These are phyloP conservation scores for Tethea ocularis DNA, from an alignment of 2,888 invertebrate genomes.

Conservation along the genomic window DNA sequence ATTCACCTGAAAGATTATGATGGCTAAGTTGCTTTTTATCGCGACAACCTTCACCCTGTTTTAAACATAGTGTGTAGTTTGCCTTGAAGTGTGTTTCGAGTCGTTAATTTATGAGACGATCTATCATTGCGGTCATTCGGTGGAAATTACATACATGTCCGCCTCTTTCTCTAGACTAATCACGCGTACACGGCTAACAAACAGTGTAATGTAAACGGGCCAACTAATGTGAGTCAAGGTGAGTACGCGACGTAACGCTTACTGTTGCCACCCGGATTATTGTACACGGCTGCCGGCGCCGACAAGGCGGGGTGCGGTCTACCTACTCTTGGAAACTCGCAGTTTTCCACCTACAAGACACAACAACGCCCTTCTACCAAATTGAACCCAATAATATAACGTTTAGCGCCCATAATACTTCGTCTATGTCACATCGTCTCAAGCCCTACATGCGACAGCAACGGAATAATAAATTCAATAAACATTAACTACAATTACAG, in stretches of 20 bases:
- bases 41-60: neutral
- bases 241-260: slow-evolving; percentile 64
- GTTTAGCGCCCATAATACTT: slow-evolving; percentile 11
- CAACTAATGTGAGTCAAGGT: slow-evolving; percentile 80
- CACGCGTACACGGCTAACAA: slow-evolving; percentile 61
- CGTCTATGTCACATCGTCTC: neutral
- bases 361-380: slow-evolving; percentile 26
- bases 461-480: slow-evolving; percentile 11
- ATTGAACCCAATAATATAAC: slow-evolving; percentile 9
- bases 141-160: slow-evolving; percentile 24
- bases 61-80: neutral
- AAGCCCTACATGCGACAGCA: neutral
- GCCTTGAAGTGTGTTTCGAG: neutral
- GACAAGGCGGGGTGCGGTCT: slow-evolving; percentile 59
- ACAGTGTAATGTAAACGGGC: slow-evolving; percentile 69
- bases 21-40: neutral
- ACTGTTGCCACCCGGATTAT: slow-evolving; percentile 77
- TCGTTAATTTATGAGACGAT: neutral
- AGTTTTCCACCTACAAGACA: slow-evolving; percentile 41
- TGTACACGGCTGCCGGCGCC: slow-evolving; percentile 53
- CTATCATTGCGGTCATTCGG: neutral
- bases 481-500: slow-evolving; percentile 7
- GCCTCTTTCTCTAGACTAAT: slow-evolving; percentile 58
- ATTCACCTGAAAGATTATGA: neutral
- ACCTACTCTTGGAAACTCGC: slow-evolving; percentile 49